These are phyloP conservation scores for Rhinophrynus dorsalis DNA, from an alignment of 2,797 vertebrate genomes.

Conservation along the genomic window DNA sequence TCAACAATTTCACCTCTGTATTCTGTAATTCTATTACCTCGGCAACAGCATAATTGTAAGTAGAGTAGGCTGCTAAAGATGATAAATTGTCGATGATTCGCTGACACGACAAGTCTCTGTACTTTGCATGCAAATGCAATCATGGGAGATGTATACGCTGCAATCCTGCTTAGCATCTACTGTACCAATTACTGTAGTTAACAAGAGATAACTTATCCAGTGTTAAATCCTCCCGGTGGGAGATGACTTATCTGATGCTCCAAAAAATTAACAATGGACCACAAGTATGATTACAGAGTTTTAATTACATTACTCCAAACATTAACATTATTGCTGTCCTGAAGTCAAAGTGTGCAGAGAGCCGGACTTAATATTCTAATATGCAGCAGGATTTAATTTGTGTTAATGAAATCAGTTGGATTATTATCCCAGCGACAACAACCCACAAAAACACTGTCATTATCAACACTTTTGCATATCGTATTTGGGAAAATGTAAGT, in stretches of 20 bases:
- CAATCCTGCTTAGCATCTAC: neutral
- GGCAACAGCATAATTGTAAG: conserved; percentile 29
- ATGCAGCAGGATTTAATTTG: conserved; percentile 1
- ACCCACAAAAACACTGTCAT: neutral
- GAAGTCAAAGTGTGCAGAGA: conserved; percentile 4
- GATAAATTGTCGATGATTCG: conserved; percentile 18
- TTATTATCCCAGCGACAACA: neutral
- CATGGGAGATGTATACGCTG: neutral
- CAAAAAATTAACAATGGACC: conserved; percentile 5
- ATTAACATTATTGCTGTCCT: conserved; percentile 11
- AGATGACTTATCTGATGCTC: conserved; percentile 30
- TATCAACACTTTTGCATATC: neutral
- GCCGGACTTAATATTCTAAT: neutral
- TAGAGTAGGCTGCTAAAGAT: neutral
- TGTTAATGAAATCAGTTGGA: conserved; percentile 10
- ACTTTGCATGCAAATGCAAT: conserved; percentile 22
- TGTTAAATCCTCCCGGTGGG: conserved; percentile 29
- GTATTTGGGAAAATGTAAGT: neutral
- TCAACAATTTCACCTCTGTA: neutral
- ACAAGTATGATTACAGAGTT: neutral
- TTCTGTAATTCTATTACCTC: conserved; percentile 13
- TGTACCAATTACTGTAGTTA: conserved; percentile 26
- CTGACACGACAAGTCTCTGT: conserved; percentile 19
- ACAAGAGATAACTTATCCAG: conserved; percentile 31
- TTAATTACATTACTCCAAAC: conserved; percentile 18